A percentile compares a stretch with the other conserved stretches of the same genome.
These are phyloP conservation scores for Papilio glaucus DNA, from an alignment of 1,140 invertebrate genomes.

Conservation along the genomic window DNA sequence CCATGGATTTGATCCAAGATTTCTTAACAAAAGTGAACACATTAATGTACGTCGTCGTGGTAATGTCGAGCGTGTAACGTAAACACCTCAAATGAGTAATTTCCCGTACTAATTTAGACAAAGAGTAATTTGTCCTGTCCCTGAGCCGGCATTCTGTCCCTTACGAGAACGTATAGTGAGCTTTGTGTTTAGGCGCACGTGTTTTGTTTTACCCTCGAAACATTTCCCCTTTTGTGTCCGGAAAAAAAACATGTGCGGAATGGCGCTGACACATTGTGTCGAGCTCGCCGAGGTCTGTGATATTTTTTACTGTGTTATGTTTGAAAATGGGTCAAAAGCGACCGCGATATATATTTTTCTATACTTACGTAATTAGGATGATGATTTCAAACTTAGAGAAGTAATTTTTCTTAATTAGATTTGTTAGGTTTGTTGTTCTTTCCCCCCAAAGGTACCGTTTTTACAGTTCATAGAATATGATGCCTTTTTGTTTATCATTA, in stretches of 20 bases:
- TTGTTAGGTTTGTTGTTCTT: no score
- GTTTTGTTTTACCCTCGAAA: slow-evolving; percentile 22
- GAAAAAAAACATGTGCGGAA: slow-evolving; percentile 29
- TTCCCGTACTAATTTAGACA: not conserved
- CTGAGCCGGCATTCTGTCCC: slow-evolving; percentile 7
- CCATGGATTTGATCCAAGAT: no score
- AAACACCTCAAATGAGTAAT: not conserved
- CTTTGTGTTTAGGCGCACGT: slow-evolving; percentile 30
- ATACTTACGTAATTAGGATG: no score
- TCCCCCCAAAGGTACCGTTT: no score
- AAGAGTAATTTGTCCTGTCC: slow-evolving; percentile 19
- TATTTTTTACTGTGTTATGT: slow-evolving; percentile 21
- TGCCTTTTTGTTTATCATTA: no score
- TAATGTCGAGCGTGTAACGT: not conserved
- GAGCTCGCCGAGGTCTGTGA: not conserved
- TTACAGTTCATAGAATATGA: no score
- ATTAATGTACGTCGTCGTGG: not conserved
- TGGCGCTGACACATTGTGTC: slow-evolving; percentile 26
- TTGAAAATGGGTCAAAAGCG: slow-evolving; percentile 6
- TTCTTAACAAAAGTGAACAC: not conserved
- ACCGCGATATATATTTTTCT: not conserved
- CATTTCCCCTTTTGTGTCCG: slow-evolving; percentile 24
- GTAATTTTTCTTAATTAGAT: no score
- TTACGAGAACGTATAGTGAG: not conserved
- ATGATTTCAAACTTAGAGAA: no score